A percentile compares a stretch with the other conserved stretches of the same genome.
phyloP scores from a whole-genome alignment of 2,113 vertebrate genomes.

The Nannobrachium achirus region DNA sequence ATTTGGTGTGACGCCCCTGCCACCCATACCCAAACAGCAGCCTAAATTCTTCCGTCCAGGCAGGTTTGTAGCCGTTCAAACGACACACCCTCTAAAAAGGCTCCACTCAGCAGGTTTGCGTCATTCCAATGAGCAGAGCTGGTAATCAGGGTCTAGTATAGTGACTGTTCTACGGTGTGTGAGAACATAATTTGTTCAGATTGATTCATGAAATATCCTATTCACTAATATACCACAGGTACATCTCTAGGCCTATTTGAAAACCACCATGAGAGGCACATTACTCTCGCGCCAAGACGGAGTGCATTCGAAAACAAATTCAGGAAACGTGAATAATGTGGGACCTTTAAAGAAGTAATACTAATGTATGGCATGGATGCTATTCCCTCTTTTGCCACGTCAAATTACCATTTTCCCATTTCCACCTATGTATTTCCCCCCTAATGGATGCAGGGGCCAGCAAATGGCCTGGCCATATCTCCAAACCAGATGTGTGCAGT shows the following conservation, averaged over 20 bases:
- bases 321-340: conserved; percentile 4
- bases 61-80: conserved; percentile 25
- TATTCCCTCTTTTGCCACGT: conserved; percentile 33
- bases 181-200: conserved; percentile 15
- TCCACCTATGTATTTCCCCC: conserved; percentile 44
- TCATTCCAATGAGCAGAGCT: conserved; percentile 20
- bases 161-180: conserved; percentile 5
- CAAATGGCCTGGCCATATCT: conserved; percentile 34
- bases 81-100: conserved; percentile 39
- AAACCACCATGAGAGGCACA: conserved; percentile 11
- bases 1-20: neutral
- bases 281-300: conserved; percentile 1
- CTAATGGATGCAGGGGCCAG: conserved; percentile 39
- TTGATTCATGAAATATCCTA: conserved; percentile 4
- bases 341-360: conserved; percentile 13
- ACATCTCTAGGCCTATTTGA: conserved; percentile 1
- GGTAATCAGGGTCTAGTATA: conserved; percentile 24
- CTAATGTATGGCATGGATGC: conserved; percentile 24
- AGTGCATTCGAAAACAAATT: conserved; percentile 28
- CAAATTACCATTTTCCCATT: conserved; percentile 53
- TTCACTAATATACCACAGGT: neutral
- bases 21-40: neutral
- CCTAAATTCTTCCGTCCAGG: conserved; percentile 36
- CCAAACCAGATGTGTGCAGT: conserved; percentile 72
- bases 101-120: conserved; percentile 35